Conservation (phyloP, 2,797 vertebrate species). For the Ataeniobius toweri region DNA sequence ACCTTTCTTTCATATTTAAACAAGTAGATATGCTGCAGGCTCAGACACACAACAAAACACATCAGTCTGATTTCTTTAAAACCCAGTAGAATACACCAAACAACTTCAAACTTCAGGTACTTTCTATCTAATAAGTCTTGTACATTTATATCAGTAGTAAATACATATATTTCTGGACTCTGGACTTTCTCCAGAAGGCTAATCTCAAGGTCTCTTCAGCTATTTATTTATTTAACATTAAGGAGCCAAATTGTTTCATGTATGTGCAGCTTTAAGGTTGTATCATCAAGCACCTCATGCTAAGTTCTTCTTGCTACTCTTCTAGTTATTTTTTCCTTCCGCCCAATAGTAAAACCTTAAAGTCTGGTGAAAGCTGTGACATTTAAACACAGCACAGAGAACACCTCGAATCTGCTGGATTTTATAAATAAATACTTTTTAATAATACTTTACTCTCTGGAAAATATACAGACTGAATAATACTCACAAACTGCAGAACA, state of each 20-base stretch:
- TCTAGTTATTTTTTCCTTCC: neutral
- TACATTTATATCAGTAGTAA: neutral
- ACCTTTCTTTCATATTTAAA: conserved; percentile 33
- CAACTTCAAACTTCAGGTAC: neutral
- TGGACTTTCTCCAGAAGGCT: neutral
- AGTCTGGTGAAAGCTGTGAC: neutral
- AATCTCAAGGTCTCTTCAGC: neutral
- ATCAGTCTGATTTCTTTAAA: neutral
- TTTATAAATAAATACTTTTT: neutral
- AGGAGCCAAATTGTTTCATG: neutral
- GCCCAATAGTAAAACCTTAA: neutral
- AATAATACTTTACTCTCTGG: neutral
- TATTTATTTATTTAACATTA: neutral
- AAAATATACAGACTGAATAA: neutral
- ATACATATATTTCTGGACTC: neutral
- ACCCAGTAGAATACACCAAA: neutral
- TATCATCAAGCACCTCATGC: neutral
- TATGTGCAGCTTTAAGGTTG: neutral
- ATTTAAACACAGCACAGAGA: neutral
- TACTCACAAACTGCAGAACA: neutral
- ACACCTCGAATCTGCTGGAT: neutral
- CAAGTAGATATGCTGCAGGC: conserved; percentile 35
- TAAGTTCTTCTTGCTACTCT: neutral
- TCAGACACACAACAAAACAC: neutral
- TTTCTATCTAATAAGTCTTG: neutral